Conservation (phyloP, 1,140 invertebrate genomes). For the Medauroidea extradentata region DNA sequence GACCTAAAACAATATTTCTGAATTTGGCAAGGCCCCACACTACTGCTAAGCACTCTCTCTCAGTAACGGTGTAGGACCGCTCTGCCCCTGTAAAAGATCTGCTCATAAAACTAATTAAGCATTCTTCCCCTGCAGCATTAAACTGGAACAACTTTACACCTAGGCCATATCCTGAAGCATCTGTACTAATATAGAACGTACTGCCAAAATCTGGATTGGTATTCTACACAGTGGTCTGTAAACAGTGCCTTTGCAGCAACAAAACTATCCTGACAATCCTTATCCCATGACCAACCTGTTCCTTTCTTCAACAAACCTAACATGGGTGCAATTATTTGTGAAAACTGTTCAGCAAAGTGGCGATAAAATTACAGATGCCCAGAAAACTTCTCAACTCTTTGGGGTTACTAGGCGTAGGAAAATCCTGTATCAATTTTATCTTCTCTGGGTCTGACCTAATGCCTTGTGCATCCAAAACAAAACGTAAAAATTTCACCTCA, state of each 20-base stretch:
- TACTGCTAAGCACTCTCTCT: not conserved
- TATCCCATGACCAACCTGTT: not conserved
- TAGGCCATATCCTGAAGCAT: not conserved
- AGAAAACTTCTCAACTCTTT: slow-evolving; percentile 18
- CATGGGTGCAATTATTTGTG: not conserved
- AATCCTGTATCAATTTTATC: slow-evolving; percentile 5
- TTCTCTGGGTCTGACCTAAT: slow-evolving; percentile 4
- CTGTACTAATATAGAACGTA: not conserved
- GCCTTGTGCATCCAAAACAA: slow-evolving; percentile 9
- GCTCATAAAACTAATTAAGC: not conserved
- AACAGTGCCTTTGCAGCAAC: not conserved
- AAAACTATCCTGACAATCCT: not conserved
- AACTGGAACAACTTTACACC: not conserved
- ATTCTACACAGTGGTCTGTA: not conserved
- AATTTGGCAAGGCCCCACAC: not conserved
- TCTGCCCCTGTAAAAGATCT: not conserved
- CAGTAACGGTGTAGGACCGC: not conserved
- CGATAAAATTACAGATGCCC: slow-evolving; percentile 20
- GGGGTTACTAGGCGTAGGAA: slow-evolving; percentile 13
- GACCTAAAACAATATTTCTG: not conserved
- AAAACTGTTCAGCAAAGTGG: not conserved
- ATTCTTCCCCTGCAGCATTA: not conserved
- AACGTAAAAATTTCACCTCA: slow-evolving; percentile 15
- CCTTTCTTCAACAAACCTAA: not conserved
- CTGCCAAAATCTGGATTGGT: not conserved